Evolutionary conservation across 2,888 invertebrate species (phyloP).

Genomic region (Melieria omissa): DNA sequence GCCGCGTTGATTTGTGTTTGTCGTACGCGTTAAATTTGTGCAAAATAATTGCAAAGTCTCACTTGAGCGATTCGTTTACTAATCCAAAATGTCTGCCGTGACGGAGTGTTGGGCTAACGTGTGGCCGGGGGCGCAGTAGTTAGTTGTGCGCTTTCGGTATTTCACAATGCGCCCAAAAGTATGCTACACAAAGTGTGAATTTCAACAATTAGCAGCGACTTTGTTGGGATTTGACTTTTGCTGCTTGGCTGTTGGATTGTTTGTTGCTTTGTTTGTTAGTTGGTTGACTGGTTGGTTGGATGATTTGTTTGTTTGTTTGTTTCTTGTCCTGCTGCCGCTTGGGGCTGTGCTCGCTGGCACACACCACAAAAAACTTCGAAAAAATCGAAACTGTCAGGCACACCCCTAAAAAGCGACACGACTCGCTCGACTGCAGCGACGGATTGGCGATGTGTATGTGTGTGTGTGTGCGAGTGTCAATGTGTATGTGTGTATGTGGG

Average conservation of each 20-base stretch:
- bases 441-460: conserved; percentile 11
- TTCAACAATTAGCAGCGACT: neutral
- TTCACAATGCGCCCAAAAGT: conserved; percentile 18
- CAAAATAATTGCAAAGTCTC: too few relatives aligned
- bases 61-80: too few relatives aligned
- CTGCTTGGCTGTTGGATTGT: neutral
- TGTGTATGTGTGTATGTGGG: neutral
- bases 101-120: too few relatives aligned
- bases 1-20: neutral
- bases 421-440: conserved; percentile 22
- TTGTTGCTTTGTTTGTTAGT: conserved; percentile 9
- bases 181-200: neutral
- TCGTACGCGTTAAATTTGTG: neutral
- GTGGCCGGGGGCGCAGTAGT: too few relatives aligned
- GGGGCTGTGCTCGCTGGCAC: conserved; percentile 10
- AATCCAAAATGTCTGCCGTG: too few relatives aligned
- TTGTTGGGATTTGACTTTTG: neutral
- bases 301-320: neutral
- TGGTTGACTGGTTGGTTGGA: too few relatives aligned
- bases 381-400: conserved; percentile 38
- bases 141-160: neutral
- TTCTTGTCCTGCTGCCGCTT: conserved; percentile 7
- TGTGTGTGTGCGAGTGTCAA: neutral
- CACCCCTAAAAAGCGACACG: conserved; percentile 36
- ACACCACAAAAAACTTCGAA: conserved; percentile 12